Conservation (phyloP, 2,113 vertebrate genomes). For the Crotalus tigris region DNA sequence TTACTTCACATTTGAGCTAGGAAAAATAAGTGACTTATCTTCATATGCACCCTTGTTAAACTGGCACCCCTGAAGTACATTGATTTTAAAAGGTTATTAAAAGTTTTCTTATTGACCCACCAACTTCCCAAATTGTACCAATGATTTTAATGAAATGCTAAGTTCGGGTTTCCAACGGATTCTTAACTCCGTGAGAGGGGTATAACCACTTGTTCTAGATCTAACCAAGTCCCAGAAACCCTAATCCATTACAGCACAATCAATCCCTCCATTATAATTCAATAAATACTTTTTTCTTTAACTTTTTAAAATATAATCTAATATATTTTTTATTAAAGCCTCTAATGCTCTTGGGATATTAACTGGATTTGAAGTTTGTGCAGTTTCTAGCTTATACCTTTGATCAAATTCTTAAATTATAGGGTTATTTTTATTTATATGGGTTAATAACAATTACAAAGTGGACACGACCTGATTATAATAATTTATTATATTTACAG, state of each 20-base stretch:
- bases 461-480: background rate
- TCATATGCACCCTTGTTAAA: too few species aligned
- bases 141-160: background rate
- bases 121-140: background rate
- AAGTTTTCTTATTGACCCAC: background rate
- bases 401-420: background rate
- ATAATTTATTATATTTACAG: background rate
- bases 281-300: background rate
- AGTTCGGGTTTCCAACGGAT: background rate
- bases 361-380: background rate
- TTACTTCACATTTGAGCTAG: background rate
- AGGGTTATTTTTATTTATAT: background rate
- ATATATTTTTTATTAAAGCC: background rate
- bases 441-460: background rate
- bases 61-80: background rate
- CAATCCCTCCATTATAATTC: background rate
- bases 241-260: background rate
- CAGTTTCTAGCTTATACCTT: background rate
- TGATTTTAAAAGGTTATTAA: background rate
- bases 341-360: background rate
- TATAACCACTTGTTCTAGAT: background rate
- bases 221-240: background rate
- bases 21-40: background rate
- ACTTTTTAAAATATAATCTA: background rate
- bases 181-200: too few species aligned